Evolutionary conservation across 2,113 vertebrate genomes (phyloP).

Genomic region (Struthio camelus): DNA sequence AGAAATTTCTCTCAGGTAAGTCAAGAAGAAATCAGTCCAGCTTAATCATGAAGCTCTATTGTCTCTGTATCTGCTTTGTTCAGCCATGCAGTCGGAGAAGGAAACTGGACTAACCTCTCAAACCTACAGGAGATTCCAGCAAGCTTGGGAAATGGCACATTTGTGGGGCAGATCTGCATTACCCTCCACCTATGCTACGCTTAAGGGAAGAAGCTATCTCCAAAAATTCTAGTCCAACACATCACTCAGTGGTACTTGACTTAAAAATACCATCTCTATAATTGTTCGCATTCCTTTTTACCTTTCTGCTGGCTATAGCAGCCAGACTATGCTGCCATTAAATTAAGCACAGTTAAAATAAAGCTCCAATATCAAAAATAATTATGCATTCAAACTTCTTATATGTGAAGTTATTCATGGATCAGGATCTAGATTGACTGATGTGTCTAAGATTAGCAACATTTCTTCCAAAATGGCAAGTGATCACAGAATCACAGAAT

Average conservation of each 20-base stretch:
- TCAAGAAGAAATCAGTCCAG: neutral
- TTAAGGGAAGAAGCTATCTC: neutral
- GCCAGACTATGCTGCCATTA: neutral
- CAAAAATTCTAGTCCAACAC: neutral
- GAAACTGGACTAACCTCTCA: neutral
- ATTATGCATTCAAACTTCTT: neutral
- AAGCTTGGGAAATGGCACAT: neutral
- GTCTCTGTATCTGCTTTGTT: neutral
- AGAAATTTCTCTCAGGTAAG: neutral
- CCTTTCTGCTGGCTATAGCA: neutral
- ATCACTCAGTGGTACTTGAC: neutral
- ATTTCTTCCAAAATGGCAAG: neutral
- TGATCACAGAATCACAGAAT: no score
- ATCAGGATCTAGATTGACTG: neutral
- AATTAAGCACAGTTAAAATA: neutral
- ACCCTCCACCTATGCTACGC: neutral
- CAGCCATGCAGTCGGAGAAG: neutral
- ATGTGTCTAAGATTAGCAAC: neutral
- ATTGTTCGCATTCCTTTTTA: neutral
- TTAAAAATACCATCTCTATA: neutral
- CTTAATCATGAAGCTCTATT: neutral
- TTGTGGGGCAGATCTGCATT: neutral
- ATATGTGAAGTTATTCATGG: neutral
- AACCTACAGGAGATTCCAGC: fast-evolving
- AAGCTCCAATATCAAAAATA: neutral